Evolutionary conservation across 2,888 invertebrate species (phyloP).

Genomic region (Limnephilus lunatus): DNA sequence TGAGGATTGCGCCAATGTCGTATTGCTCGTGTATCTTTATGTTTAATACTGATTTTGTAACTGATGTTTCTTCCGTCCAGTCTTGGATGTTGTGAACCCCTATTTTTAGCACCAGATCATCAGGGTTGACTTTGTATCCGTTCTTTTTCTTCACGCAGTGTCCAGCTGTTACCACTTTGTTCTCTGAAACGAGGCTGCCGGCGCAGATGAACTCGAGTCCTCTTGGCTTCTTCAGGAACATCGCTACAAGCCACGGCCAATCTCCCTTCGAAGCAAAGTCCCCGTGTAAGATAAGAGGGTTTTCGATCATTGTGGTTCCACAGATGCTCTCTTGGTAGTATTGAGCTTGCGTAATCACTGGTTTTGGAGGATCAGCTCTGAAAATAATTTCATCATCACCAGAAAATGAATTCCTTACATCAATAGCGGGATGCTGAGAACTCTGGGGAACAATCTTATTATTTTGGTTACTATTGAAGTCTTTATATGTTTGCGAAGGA

Average conservation of each 20-base stretch:
- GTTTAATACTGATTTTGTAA: conserved; percentile 66
- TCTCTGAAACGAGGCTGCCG: conserved; percentile 70
- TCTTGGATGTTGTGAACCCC: conserved; percentile 67
- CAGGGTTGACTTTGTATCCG: conserved; percentile 63
- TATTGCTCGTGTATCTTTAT: conserved; percentile 67
- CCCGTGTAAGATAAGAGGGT: conserved; percentile 68
- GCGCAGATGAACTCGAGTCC: conserved; percentile 70
- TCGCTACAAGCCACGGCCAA: conserved; percentile 73
- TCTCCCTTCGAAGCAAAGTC: conserved; percentile 68
- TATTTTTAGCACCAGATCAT: conserved; percentile 65
- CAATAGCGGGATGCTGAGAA: neutral
- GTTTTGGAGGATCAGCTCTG: conserved; percentile 31
- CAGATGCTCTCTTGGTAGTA: conserved; percentile 66
- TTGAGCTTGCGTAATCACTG: neutral
- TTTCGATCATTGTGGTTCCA: conserved; percentile 63
- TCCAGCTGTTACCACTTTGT: conserved; percentile 68
- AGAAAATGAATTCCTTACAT: neutral
- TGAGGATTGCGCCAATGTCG: conserved; percentile 63
- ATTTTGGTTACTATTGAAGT: neutral
- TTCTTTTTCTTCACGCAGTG: conserved; percentile 64
- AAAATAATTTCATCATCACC: conserved; percentile 8
- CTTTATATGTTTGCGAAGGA: neutral
- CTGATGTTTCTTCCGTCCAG: conserved; percentile 65
- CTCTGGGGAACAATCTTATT: neutral
- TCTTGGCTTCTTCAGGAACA: conserved; percentile 68